A percentile compares a stretch with the other conserved stretches of the same genome.
These are phyloP conservation scores for Leptobrachium ailaonicum DNA, from an alignment of 2,113 vertebrate species.

Conservation along the genomic window DNA sequence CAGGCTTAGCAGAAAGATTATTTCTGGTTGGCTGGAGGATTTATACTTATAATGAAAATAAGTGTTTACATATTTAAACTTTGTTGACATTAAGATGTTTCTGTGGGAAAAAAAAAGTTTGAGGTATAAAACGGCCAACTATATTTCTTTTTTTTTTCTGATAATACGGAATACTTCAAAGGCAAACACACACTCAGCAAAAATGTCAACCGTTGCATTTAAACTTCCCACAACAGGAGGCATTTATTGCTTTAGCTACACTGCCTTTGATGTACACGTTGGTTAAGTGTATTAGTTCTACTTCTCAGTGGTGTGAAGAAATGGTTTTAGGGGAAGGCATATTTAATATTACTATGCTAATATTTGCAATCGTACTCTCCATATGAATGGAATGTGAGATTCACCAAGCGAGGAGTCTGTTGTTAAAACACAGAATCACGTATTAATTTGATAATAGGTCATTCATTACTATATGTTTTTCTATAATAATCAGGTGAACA, in stretches of 20 bases:
- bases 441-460: too few species aligned
- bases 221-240: slow-evolving; percentile 60
- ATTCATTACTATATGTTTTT: too few species aligned
- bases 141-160: slow-evolving; percentile 56
- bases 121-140: slow-evolving; percentile 17
- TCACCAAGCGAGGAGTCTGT: too few species aligned
- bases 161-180: slow-evolving; percentile 63
- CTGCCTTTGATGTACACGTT: slow-evolving; percentile 68
- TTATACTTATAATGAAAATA: too few species aligned
- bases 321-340: slow-evolving; percentile 50
- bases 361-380: background rate
- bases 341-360: slow-evolving; percentile 49
- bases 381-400: too few species aligned
- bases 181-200: slow-evolving; percentile 48
- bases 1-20: too few species aligned
- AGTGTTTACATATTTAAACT: too few species aligned
- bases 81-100: too few species aligned
- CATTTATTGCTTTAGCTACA: slow-evolving; percentile 62
- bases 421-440: too few species aligned
- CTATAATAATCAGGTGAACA: too few species aligned
- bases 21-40: too few species aligned
- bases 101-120: background rate
- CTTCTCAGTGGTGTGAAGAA: slow-evolving; percentile 55
- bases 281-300: slow-evolving; percentile 66
- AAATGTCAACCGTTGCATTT: slow-evolving; percentile 54